phyloP scores from a whole-genome alignment of 2,113 vertebrate genomes.

The Apteryx owenii region DNA sequence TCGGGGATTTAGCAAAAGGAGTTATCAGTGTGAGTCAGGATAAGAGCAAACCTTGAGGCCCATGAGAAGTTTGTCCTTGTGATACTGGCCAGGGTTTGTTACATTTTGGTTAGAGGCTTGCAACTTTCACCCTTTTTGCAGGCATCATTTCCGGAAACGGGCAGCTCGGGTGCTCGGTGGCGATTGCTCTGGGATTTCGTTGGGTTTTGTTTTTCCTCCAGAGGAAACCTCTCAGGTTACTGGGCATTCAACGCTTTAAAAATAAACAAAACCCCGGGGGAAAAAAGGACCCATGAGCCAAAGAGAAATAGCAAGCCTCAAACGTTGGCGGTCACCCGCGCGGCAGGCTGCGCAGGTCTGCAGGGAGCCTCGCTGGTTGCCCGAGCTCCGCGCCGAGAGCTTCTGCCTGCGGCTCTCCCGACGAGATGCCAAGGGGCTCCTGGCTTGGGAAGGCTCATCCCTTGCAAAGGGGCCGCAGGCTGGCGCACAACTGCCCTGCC shows the following conservation, averaged over 20 bases:
- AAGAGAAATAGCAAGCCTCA: neutral
- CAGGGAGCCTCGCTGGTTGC: neutral
- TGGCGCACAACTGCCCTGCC: neutral
- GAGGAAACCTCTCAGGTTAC: neutral
- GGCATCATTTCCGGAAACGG: neutral
- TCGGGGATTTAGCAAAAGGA: constrained; percentile 4
- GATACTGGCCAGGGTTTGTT: constrained; percentile 1
- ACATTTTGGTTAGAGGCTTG: neutral
- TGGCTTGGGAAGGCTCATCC: neutral
- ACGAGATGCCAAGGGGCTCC: rapidly evolving
- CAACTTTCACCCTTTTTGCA: constrained; percentile 3
- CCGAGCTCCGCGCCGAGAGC: neutral
- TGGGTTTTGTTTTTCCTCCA: constrained; percentile 3
- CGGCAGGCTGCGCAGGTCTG: neutral
- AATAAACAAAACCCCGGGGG: neutral
- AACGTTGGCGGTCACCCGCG: neutral
- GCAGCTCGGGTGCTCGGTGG: neutral
- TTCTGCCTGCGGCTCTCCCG: neutral
- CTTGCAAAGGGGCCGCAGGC: neutral
- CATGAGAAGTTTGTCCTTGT: neutral
- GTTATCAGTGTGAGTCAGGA: constrained; percentile 25
- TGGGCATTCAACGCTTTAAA: neutral
- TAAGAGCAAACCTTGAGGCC: constrained; percentile 36
- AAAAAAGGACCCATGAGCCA: neutral
- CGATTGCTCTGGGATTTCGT: constrained; percentile 32